Conservation (phyloP, 1,140 invertebrate genomes). For the Laodelphax striatellus region DNA sequence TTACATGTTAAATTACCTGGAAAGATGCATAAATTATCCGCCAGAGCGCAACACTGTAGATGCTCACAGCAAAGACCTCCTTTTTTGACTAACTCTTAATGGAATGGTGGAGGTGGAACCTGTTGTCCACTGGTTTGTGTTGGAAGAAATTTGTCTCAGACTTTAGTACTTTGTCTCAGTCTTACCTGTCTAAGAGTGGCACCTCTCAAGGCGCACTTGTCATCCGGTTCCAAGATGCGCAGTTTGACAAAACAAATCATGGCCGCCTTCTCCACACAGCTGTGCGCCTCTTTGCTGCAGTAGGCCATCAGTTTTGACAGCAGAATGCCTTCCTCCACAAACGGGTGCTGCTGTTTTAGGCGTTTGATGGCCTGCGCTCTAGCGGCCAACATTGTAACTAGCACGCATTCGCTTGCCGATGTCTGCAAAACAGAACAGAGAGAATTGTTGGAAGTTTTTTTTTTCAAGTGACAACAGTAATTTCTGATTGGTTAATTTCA, state of each 20-base stretch:
- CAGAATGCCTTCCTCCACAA: slow-evolving; percentile 86
- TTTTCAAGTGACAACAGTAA: no score
- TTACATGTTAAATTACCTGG: no score
- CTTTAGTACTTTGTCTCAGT: slow-evolving; percentile 4
- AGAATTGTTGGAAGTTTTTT: no score
- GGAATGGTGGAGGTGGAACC: no score
- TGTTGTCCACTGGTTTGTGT: no score
- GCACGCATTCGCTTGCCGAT: slow-evolving; percentile 93
- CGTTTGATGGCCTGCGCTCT: slow-evolving; percentile 84
- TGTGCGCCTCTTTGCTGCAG: slow-evolving; percentile 89
- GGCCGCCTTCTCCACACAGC: slow-evolving; percentile 98
- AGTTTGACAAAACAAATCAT: slow-evolving; percentile 98
- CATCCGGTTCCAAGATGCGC: slow-evolving; percentile 91
- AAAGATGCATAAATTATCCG: no score
- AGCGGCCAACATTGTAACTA: slow-evolving; percentile 91
- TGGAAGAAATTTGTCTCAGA: no score
- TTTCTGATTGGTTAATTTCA: no score
- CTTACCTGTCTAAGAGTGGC: slow-evolving; percentile 63
- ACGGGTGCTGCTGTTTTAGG: slow-evolving; percentile 79
- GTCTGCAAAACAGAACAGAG: slow-evolving; percentile 49
- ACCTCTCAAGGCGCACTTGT: slow-evolving; percentile 81
- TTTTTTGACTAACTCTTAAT: no score
- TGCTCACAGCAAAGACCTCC: no score
- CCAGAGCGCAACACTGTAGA: no score
- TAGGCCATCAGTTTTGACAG: slow-evolving; percentile 94